Percentiles rank a stretch among this genome's conserved stretches.
Evolutionary conservation across 2,113 vertebrate species (phyloP).

Genomic region (Casuarius casuarius): DNA sequence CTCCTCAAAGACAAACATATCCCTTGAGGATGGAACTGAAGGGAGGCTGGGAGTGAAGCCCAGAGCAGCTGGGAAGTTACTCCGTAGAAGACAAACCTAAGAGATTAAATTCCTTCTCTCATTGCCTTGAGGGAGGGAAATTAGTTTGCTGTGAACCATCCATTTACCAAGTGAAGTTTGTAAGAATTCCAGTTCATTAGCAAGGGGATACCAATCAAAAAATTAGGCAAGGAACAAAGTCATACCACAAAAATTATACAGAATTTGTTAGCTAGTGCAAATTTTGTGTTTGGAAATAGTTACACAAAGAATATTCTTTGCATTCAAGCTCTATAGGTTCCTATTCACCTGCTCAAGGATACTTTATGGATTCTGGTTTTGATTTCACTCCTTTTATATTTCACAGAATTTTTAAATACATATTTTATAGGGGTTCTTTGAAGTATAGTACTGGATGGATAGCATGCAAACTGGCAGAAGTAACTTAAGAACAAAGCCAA

Average conservation of each 20-base stretch:
- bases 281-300: background rate
- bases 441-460: background rate
- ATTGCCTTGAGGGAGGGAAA: background rate
- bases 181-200: background rate
- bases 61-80: background rate
- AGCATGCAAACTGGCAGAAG: background rate
- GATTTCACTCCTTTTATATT: background rate
- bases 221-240: background rate
- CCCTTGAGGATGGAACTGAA: constrained; percentile 1
- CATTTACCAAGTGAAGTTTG: background rate
- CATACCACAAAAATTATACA: background rate
- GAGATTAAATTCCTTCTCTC: background rate
- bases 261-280: background rate
- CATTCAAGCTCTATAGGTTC: background rate
- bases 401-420: background rate
- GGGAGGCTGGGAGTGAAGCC: constrained; percentile 30
- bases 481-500: background rate
- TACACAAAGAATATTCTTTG: background rate
- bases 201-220: background rate
- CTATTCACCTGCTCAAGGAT: background rate
- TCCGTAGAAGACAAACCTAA: background rate
- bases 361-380: background rate
- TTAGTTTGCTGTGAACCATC: background rate
- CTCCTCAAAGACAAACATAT: background rate
- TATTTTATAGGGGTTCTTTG: background rate